Base-by-base conservation (phyloP, 2,113 vertebrate genomes). In the Cyanocitta stelleri region DNA sequence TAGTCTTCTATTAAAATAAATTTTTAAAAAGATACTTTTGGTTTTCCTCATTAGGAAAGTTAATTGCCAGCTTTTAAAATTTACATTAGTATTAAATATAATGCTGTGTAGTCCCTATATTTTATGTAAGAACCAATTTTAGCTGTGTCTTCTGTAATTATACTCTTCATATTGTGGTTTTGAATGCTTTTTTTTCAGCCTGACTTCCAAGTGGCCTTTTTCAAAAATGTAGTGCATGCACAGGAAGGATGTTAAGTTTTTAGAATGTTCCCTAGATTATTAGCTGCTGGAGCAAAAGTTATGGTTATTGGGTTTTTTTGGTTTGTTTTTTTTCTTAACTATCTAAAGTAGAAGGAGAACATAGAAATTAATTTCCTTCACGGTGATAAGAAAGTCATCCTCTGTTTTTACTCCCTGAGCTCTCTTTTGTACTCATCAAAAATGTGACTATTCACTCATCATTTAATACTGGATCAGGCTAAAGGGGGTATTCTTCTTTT, bases 401-500 rank as follows among this genome's bases (percentile, higher is more conserved):
- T 87, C 69, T 76, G 6, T 26, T 90, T 87, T 86, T 76, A 52
- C 26, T 64, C 33, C 29, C 37, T 87, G 33, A 87, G 37, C 16
- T 48, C 63, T 87, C 27, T 78, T 63, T 49, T 93, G 58, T 81
- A 68, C 27, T 91, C 54, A 66, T 59, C 52, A 74, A 92, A 93
- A 79, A 55, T 89, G 17, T 95, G 67, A 82, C 49, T 89, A 3
- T 91, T 84, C 39, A 37, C 26, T 92, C 44, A 41, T 66, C 55
- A 26, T 79, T 91, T 93, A 73, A 92, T 15, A 33, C 20, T 92
- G 54, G 75, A 69, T 71, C 90, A 87, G 95, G 81, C 95, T 97
- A 97, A 98, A 96, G 68, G 37, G 92, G 69, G 14, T 97, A 67
- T 97, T 98, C 94, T 97, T 98, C 86, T 97, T 96, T 97, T 93